These are phyloP conservation scores for Eudorcas thomsonii DNA, from an alignment of 2,113 vertebrate species.

Conservation along the genomic window DNA sequence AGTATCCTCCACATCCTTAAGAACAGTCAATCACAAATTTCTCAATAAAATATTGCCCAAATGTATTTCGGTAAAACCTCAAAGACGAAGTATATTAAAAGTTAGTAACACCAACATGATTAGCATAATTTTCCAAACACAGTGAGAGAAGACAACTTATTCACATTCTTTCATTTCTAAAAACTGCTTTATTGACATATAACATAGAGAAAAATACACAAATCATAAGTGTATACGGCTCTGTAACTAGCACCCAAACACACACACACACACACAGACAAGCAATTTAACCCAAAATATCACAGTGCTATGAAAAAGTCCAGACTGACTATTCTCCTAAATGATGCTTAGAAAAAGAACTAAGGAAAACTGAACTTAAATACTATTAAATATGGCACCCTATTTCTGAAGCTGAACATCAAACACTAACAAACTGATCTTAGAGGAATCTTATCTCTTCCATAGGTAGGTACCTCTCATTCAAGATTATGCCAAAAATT, in stretches of 20 bases:
- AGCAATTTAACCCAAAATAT: neutral
- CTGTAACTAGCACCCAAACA: neutral
- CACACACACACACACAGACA: neutral
- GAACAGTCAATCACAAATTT: neutral
- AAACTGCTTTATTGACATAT: neutral
- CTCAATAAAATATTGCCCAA: neutral
- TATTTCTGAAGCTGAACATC: neutral
- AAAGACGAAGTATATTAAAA: neutral
- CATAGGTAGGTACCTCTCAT: neutral
- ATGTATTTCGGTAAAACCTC: neutral
- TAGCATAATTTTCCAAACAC: neutral
- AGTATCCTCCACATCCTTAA: neutral
- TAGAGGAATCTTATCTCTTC: neutral
- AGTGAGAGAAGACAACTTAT: neutral
- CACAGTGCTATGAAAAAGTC: neutral
- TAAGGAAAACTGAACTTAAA: slow-evolving; percentile 11
- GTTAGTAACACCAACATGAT: neutral
- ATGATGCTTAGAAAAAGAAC: neutral
- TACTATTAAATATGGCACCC: neutral
- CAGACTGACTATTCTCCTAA: neutral
- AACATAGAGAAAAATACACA: neutral
- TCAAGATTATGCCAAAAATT: neutral
- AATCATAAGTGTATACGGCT: neutral
- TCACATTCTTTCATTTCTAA: neutral
- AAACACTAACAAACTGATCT: neutral